Base-by-base conservation (phyloP, 1,140 invertebrate species). In the Hypothenemus hampei region DNA sequence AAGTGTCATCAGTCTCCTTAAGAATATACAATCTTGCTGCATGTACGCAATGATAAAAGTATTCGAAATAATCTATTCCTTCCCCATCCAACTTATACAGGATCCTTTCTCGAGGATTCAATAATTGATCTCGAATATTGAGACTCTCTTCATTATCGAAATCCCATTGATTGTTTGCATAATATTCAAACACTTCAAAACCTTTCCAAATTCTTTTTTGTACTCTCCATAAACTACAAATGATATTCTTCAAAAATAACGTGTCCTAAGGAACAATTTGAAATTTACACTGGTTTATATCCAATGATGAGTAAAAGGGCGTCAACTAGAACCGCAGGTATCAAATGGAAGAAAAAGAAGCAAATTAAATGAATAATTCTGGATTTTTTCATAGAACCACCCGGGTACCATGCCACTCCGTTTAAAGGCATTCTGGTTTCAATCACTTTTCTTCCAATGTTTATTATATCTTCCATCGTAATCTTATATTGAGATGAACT, bases 131-230 rank as follows among this genome's bases (percentile, higher is more conserved):
- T 39, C 86, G 70, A 2, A 84, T 44, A 5, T 73, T 54, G 0
- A 70, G 45, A 7, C 75, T 72, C 61, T 82, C 78, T 20, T 82
- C 77, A 29, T 84, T 86, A 36, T 80, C 78, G 65, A 91, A 91
- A 59, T 88, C 86, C 87, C 87, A 91, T 51, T 88, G 85, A 65
- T 87, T 89, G 64, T 88, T 91, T 0, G 86, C 86, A 65, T 91
- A 91, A 64, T 89, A 91, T 62, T 91, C 87, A 58, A 91, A 89
- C 0, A 91, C 85, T 60, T 89, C 85, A 60, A 89, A 89, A 1
- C 87, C 87, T 73, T 89, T 91, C 57, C 75, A 77, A 59, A 91
- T 87, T 20, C 86, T 77, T 37, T 82, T 80, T 56, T 89, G 87
- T 0, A 91, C 81, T 11, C 84, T 77, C 58, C 82, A 82, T 64